Conservation (phyloP, 2,113 vertebrate species). For the Chiloscyllium plagiosum region DNA sequence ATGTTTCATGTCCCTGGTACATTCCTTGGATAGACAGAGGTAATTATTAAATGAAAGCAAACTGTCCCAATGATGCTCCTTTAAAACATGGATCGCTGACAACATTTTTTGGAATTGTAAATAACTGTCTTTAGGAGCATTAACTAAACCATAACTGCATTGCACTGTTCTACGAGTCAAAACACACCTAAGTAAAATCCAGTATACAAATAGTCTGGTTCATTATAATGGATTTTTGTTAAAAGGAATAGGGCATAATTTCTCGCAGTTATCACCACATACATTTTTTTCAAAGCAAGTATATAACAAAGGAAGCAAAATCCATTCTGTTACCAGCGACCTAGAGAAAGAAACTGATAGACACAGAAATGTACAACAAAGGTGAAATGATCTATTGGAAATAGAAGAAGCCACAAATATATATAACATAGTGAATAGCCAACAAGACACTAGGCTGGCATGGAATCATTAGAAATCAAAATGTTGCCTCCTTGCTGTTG, state of each 20-base stretch:
- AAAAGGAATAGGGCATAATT: neutral
- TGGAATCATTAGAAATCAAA: no score
- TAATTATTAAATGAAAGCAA: slow-evolving; percentile 44
- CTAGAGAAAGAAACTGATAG: neutral
- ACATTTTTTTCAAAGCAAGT: neutral
- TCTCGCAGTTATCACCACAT: neutral
- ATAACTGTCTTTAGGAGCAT: neutral
- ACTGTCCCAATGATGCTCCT: neutral
- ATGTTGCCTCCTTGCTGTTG: no score
- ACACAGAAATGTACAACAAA: neutral
- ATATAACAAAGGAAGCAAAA: neutral
- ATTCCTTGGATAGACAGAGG: slow-evolving; percentile 82
- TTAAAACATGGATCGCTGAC: neutral
- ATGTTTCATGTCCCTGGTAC: slow-evolving; percentile 77
- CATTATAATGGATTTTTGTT: neutral
- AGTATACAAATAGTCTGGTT: neutral
- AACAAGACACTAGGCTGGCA: neutral
- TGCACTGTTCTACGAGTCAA: neutral
- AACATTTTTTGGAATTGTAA: neutral
- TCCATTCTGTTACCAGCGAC: neutral
- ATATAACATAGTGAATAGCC: no score
- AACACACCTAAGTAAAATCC: no score
- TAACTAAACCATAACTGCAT: neutral
- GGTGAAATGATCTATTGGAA: neutral
- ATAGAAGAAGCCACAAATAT: no score